Evolutionary conservation across 1,140 invertebrate species (phyloP).

Genomic region (Onthophagus taurus): DNA sequence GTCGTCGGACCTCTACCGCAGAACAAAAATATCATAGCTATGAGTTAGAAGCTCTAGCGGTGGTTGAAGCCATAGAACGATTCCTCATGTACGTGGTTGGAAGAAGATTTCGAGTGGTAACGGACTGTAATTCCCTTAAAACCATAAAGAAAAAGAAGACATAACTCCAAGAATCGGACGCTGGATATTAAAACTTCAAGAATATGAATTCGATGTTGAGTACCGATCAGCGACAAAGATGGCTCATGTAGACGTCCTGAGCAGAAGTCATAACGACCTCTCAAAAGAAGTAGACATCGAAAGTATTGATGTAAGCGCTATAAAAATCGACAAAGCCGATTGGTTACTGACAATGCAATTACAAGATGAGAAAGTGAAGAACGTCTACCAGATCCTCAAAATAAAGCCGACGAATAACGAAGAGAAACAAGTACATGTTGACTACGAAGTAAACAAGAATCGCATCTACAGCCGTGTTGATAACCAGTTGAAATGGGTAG

Average conservation of each 20-base stretch:
- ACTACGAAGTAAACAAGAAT: conserved; percentile 3
- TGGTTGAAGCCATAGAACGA: conserved; percentile 10
- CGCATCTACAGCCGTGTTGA: not conserved
- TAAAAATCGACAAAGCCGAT: conserved; percentile 9
- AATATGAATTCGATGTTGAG: conserved; percentile 27
- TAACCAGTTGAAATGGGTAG: not conserved
- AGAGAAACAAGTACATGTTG: not conserved
- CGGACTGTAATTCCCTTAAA: conserved; percentile 26
- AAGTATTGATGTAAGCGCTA: not conserved
- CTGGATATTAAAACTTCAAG: conserved; percentile 29
- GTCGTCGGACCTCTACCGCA: conserved; percentile 7
- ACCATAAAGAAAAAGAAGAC: conserved; percentile 25
- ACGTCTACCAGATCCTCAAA: not conserved
- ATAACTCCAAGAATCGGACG: conserved; percentile 25
- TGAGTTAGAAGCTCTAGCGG: conserved; percentile 26
- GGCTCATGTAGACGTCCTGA: conserved; percentile 30
- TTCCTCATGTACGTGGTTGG: conserved; percentile 3
- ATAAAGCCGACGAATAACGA: not conserved
- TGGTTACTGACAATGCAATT: not conserved
- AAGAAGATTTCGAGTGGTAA: conserved; percentile 20
- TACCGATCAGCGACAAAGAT: conserved; percentile 26
- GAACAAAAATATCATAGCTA: conserved; percentile 12
- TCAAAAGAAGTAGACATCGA: not conserved
- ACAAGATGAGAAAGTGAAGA: not conserved
- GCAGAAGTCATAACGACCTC: conserved; percentile 11